These are phyloP conservation scores for Cinclus cinclus DNA, from an alignment of 2,113 vertebrate genomes.

Conservation along the genomic window DNA sequence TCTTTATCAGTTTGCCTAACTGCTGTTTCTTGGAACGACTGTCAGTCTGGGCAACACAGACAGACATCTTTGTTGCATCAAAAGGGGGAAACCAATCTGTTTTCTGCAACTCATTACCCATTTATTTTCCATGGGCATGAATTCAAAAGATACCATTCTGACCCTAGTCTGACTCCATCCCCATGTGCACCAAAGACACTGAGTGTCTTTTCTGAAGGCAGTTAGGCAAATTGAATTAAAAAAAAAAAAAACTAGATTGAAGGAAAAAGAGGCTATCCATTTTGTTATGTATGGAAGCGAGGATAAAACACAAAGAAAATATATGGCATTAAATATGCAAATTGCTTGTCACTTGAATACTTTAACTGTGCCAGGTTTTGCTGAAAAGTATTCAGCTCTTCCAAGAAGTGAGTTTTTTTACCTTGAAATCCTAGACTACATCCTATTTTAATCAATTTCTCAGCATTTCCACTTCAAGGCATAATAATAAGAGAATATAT, in stretches of 20 bases:
- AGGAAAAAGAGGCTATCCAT: neutral
- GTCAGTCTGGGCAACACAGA: neutral
- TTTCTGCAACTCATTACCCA: neutral
- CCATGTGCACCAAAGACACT: neutral
- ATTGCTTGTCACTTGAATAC: neutral
- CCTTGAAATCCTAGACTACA: neutral
- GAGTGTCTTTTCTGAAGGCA: neutral
- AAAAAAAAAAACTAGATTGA: neutral
- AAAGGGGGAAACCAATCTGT: neutral
- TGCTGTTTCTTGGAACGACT: neutral
- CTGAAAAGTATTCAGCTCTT: neutral
- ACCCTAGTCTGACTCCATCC: neutral
- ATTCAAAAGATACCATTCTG: neutral
- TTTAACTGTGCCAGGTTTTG: neutral
- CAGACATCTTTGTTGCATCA: neutral
- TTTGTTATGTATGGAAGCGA: neutral
- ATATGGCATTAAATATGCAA: neutral
- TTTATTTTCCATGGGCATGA: neutral
- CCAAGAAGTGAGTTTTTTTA: neutral
- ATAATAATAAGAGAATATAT: neutral
- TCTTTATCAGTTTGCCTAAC: neutral
- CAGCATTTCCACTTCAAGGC: slow-evolving; percentile 2
- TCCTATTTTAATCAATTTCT: neutral
- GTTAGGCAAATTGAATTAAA: accelerated
- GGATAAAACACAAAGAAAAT: neutral